phyloP scores from a whole-genome alignment of 2,888 invertebrate genomes.

The Coleophora flavipennella region DNA sequence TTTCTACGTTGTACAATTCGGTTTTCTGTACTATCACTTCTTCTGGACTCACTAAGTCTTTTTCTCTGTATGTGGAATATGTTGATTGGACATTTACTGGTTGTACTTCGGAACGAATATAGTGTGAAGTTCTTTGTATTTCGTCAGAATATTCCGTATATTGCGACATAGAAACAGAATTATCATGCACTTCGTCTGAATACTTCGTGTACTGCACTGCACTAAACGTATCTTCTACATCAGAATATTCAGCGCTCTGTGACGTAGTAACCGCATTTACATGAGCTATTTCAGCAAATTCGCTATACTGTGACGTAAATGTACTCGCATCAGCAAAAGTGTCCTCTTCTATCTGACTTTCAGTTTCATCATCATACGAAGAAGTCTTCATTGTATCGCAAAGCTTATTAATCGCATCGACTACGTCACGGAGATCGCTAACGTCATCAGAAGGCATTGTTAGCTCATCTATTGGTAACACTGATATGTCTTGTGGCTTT shows the following conservation, averaged over 20 bases:
- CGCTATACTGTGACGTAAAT: conserved; percentile 5
- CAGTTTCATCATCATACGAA: conserved; percentile 29
- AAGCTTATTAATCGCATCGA: conserved; percentile 62
- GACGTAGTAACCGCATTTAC: no score
- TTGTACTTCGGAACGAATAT: no score
- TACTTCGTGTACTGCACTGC: no score
- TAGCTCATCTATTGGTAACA: conserved; percentile 41
- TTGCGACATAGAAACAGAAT: no score
- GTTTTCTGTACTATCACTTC: conserved; percentile 30
- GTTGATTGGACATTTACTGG: no score
- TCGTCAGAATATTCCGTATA: no score
- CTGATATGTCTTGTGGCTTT: conserved; percentile 10
- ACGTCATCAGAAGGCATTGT: conserved; percentile 44
- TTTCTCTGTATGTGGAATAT: conserved; percentile 10
- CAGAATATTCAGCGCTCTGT: no score
- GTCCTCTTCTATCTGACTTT: not conserved
- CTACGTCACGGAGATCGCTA: conserved; percentile 58
- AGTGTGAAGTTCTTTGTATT: no score
- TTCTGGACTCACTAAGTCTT: conserved; percentile 30
- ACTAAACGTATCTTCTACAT: no score
- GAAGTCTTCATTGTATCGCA: conserved; percentile 64
- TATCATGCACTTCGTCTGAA: no score
- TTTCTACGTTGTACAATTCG: conserved; percentile 26
- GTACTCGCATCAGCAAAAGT: conserved; percentile 6
- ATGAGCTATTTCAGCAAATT: no score